Evolutionary conservation across 2,888 invertebrate genomes (phyloP), one percentile per base, ranked within the genome.

Genomic region (Lasioglossum oenotherae): DNA sequence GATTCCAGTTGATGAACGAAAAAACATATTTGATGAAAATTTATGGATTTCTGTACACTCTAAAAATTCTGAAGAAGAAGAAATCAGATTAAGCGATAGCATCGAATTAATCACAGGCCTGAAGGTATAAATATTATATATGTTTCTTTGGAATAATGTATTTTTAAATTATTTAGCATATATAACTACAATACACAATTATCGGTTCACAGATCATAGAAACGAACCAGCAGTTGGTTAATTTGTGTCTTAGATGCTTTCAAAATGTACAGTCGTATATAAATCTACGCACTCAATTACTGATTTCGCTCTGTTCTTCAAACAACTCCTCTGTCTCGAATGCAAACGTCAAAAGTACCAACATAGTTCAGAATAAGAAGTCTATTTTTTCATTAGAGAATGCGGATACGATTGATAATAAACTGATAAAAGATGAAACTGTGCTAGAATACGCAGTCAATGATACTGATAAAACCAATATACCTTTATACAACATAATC

Each of bases 21-120:
- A 53, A n/a, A 74, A 53, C 74, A 23, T 74, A 57, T 74, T 53
- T 53, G 74, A 76, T 41, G 92, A 93, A 67, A 73, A 27, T 46
- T 46, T 49, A 49, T 31, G 46, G 46, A 73, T 73, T 19, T 73
- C 31, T 31, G 3, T 46, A 73, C 19, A 23, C 46, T 6, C 27
- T 23, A 46, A 19, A 46, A 46, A 73, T 73, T n/a, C 5, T 72
- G n/a, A n/a, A 44, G 8, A 31, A 72, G 31, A 73, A 19, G 31
- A 31, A 19, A 44, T 73, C 31, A 73, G 19, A 31, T 46, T 73
- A 46, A 73, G 73, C 10, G 27, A 46, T 4, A 46, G 73, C 19
- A 73, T 73, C 19, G 73, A 73, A 46, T 73, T 73, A 73, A 73
- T 73, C 10, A 73, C 46, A 6, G 73, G 73, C 19, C 19, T 8